Evolutionary conservation across 2,113 vertebrate species (phyloP), one percentile per base, ranked within the genome.

Genomic region (Typhlomys cinereus): DNA sequence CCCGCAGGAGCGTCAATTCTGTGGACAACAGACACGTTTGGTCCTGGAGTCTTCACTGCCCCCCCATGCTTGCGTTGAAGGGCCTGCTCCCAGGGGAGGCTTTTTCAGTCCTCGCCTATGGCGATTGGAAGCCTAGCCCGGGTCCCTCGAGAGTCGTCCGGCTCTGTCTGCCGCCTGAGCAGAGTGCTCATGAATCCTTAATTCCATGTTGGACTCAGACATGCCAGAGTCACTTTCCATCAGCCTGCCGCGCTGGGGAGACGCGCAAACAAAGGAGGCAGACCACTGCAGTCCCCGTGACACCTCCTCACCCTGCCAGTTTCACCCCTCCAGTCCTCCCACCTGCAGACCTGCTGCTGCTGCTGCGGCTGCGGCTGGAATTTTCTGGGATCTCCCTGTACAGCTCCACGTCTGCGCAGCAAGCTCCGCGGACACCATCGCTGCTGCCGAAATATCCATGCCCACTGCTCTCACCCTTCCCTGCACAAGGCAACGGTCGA

Each of bases 141-240:
- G 70, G 71, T 97, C 96, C 96, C 96, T 93, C 90, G 62, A 96
- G 97, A 96, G 95, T 98, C 94, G 97, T 96, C 97, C 82, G 10
- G 88, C 96, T 85, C 93, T 96, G 39, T 62, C 94, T 69, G 50
- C 66, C 81, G 95, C 67, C 69, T 94, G 80, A 73, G 39, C 80
- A 69, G 71, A 64, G 39, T 64, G 80, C 44, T 97, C 96, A 97
- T 98, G 98, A 98, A 98, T 98, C 93, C 97, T 98, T 98, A 98
- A 98, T 98, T 95, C 93, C 92, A 50, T 96, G n/a, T 95, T 96
- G 75, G 96, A 95, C 11, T 70, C 93, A 36, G 85, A 39, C 44
- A 54, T 96, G 97, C 96, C 97, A 97, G 91, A 97, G 94, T 95
- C 96, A 91, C 88, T 98, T 97, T 96, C 90, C 95, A 93, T 98